phyloP scores from a whole-genome alignment of 2,888 invertebrate genomes.

The Lordiphosa fenestrarum region DNA sequence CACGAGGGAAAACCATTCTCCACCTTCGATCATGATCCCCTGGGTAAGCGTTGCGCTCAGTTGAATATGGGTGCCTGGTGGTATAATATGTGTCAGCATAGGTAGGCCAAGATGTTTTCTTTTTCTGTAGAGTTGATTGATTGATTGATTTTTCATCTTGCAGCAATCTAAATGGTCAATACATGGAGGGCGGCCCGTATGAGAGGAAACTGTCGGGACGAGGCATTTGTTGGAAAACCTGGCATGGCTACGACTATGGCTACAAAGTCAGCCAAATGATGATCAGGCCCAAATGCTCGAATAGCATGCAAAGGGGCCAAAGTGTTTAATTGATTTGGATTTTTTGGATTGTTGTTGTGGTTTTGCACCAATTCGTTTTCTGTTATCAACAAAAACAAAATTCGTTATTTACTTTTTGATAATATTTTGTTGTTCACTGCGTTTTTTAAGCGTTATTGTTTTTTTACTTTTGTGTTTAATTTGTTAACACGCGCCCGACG shows the following conservation, averaged over 20 bases:
- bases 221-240: conserved; percentile 86
- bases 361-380: conserved; percentile 1
- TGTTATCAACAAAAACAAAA: conserved; percentile 49
- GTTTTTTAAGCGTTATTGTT: conserved; percentile 10
- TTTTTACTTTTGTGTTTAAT: conserved; percentile 19
- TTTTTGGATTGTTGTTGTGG: background rate
- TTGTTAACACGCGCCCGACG: conserved; percentile 28
- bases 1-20: conserved; percentile 86
- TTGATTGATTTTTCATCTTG: background rate
- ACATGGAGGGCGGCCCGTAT: conserved; percentile 74
- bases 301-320: conserved; percentile 23
- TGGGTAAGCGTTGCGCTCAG: conserved; percentile 83
- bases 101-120: conserved; percentile 74
- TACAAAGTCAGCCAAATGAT: conserved; percentile 84
- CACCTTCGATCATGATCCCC: conserved; percentile 85
- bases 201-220: conserved; percentile 80
- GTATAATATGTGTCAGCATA: conserved; percentile 86
- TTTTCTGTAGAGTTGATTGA: background rate
- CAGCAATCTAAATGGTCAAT: conserved; percentile 85
- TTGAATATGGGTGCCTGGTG: conserved; percentile 87
- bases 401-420: conserved; percentile 64
- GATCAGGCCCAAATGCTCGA: conserved; percentile 80
- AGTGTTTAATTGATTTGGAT: conserved; percentile 13
- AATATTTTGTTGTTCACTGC: conserved; percentile 35
- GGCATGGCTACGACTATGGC: conserved; percentile 84